These are phyloP conservation scores for Ophthalmolycus amberensis DNA, from an alignment of 2,113 vertebrate species.

Conservation along the genomic window DNA sequence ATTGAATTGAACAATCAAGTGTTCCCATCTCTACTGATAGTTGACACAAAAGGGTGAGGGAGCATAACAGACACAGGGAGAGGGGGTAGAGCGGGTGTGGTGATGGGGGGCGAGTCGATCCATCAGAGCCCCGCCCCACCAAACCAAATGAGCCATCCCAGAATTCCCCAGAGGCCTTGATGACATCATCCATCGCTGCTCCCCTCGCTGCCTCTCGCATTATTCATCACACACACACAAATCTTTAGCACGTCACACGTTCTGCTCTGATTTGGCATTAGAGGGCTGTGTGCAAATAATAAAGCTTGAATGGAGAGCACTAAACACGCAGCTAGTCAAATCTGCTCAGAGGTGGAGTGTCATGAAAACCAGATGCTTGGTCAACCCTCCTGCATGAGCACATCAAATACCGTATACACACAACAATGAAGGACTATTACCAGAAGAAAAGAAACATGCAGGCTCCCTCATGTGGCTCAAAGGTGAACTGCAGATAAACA, in stretches of 20 bases:
- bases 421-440: not conserved
- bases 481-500: not conserved
- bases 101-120: not conserved
- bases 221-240: constrained; percentile 44
- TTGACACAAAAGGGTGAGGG: constrained; percentile 20
- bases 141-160: constrained; percentile 46
- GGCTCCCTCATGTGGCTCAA: not conserved
- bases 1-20: not conserved
- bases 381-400: not conserved
- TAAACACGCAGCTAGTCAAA: not conserved
- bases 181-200: constrained; percentile 53
- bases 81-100: not conserved
- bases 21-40: constrained; percentile 27
- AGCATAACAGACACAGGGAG: constrained; percentile 9
- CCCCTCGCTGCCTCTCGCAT: constrained; percentile 12
- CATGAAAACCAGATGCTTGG: not conserved
- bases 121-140: not conserved
- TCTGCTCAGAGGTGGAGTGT: not conserved
- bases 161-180: constrained; percentile 43
- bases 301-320: not conserved
- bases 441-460: not conserved
- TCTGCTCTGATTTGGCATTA: constrained; percentile 4
- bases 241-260: not conserved
- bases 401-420: not conserved
- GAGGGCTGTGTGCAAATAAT: not conserved